These are phyloP conservation scores for Cossypha niveicapilla DNA, from an alignment of 2,797 vertebrate genomes.

Conservation along the genomic window DNA sequence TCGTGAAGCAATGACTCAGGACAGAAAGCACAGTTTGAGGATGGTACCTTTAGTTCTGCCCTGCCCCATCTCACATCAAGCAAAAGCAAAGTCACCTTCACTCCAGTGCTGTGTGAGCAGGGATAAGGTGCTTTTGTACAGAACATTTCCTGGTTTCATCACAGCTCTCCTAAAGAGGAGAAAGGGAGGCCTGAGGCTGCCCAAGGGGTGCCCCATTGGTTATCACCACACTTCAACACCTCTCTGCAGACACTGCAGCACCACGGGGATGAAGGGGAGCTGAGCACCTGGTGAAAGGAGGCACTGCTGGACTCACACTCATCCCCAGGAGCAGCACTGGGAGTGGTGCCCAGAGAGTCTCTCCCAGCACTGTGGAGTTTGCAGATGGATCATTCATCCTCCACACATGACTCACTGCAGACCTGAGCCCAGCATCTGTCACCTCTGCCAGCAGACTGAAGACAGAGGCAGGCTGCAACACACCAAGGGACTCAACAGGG, in stretches of 20 bases:
- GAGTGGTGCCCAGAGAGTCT: background rate
- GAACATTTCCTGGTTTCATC: background rate
- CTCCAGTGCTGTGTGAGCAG: background rate
- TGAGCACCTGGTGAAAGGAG: background rate
- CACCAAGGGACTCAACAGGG: background rate
- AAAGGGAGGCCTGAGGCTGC: background rate
- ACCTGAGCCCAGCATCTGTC: constrained; percentile 13
- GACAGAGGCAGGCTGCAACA: background rate
- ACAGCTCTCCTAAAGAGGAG: background rate
- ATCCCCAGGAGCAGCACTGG: background rate
- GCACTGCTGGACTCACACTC: background rate
- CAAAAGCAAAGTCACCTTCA: background rate
- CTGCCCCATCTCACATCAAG: background rate
- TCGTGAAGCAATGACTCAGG: background rate
- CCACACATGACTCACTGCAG: background rate
- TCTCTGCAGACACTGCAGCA: background rate
- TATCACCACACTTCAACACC: background rate
- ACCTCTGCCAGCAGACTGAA: background rate
- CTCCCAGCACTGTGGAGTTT: rapidly evolving
- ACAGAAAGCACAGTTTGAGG: background rate
- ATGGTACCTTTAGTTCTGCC: background rate
- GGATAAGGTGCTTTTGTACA: background rate
- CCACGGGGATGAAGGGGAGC: background rate
- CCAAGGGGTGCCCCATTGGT: background rate
- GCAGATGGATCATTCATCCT: background rate